Evolutionary conservation across 2,888 invertebrate genomes (phyloP).

Genomic region (Pachydiplax longipennis): DNA sequence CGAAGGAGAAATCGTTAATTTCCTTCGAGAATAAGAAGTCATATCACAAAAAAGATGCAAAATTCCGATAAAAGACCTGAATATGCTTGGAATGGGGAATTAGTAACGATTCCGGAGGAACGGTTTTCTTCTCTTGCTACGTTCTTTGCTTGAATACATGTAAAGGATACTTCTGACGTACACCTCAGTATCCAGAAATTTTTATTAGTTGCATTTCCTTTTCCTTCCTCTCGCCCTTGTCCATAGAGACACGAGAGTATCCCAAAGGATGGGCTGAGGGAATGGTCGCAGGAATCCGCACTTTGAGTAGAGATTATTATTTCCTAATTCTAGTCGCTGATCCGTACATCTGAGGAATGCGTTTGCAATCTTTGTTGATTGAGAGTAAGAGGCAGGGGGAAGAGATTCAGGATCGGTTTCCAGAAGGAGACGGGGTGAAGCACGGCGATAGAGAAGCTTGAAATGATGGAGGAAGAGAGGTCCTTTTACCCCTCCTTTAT

Average conservation of each 20-base stretch:
- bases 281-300: not conserved
- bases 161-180: no score
- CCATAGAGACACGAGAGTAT: not conserved
- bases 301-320: conserved; percentile 18
- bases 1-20: no score
- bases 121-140: no score
- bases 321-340: conserved; percentile 17
- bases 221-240: not conserved
- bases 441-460: not conserved
- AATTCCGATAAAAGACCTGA: no score
- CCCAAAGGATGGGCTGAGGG: not conserved
- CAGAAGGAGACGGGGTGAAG: not conserved
- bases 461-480: not conserved
- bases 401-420: not conserved
- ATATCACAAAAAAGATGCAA: no score
- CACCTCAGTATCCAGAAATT: no score
- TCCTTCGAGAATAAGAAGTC: no score
- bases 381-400: not conserved
- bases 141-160: no score
- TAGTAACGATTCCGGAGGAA: no score
- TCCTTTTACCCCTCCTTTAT: not conserved
- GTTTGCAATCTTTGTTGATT: conserved; percentile 19
- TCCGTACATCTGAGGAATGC: not conserved
- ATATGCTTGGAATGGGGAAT: no score
- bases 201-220: not conserved